These are phyloP conservation scores for Phylloscopus trochiloides DNA, from an alignment of 2,113 vertebrate genomes.

Conservation along the genomic window DNA sequence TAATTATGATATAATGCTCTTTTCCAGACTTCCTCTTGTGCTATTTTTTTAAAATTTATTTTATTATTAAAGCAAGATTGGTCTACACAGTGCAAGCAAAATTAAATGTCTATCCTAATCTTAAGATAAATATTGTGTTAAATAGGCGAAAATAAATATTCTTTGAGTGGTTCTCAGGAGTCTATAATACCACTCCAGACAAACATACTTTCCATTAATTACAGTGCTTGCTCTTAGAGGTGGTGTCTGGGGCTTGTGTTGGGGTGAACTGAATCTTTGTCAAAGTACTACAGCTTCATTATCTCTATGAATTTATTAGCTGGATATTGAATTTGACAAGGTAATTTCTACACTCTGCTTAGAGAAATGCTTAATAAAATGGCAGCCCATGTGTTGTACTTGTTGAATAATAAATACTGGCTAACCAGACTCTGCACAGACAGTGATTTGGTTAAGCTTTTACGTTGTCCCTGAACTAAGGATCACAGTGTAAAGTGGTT, in stretches of 20 bases:
- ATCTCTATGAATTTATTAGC: background rate
- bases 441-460: constrained; percentile 13
- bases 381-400: background rate
- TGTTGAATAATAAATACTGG: background rate
- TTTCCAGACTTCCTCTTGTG: background rate
- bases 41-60: background rate
- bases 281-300: background rate
- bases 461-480: constrained; percentile 68
- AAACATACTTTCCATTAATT: background rate
- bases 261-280: background rate
- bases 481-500: constrained; percentile 38
- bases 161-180: background rate
- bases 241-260: background rate
- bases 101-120: background rate
- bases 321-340: background rate
- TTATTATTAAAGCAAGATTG: background rate
- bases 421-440: background rate
- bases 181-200: background rate
- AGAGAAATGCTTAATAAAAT: background rate
- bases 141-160: background rate
- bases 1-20: background rate
- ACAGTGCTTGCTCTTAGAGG: background rate
- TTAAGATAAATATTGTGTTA: background rate
- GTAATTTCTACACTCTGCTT: background rate
- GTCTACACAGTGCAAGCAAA: background rate